A percentile compares a stretch with the other conserved stretches of the same genome.
phyloP scores from a whole-genome alignment of 2,888 invertebrate species.

The Chymomyza amoena region DNA sequence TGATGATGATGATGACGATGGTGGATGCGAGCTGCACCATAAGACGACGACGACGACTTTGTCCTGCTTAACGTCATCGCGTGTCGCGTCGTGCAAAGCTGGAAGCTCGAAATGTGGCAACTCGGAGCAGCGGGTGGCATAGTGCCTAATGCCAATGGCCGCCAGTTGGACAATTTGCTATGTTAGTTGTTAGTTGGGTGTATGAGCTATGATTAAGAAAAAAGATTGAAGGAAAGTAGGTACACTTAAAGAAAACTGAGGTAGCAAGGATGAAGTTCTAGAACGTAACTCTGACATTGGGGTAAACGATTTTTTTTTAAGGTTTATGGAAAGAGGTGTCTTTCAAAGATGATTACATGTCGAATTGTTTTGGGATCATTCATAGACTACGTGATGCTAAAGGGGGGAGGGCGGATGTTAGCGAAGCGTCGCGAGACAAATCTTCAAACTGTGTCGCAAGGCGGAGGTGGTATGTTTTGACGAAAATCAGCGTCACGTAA shows the following conservation, averaged over 20 bases:
- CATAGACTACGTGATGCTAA: too few species aligned
- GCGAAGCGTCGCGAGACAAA: too few species aligned
- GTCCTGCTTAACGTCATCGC: not conserved
- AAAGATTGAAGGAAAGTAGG: not conserved
- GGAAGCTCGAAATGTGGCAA: conserved; percentile 1
- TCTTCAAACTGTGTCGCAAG: too few species aligned
- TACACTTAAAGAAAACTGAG: not conserved
- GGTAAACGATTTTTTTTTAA: too few species aligned
- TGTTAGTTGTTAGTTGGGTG: not conserved
- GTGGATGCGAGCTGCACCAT: not conserved
- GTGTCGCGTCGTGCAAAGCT: conserved; percentile 43
- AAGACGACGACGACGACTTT: not conserved
- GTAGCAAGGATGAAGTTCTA: too few species aligned
- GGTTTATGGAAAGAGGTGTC: too few species aligned
- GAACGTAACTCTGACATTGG: too few species aligned
- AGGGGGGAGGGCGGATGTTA: too few species aligned
- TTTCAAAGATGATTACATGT: too few species aligned
- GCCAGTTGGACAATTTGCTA: conserved; percentile 28
- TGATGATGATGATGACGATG: not conserved
- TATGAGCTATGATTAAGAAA: not conserved
- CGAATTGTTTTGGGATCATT: too few species aligned
- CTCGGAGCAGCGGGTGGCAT: conserved; percentile 58
- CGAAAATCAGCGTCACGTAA: too few species aligned
- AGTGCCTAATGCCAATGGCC: conserved; percentile 45
- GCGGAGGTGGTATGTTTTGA: too few species aligned